Base-by-base conservation (phyloP, 2,888 invertebrate species). In the Archips crataeganus region DNA sequence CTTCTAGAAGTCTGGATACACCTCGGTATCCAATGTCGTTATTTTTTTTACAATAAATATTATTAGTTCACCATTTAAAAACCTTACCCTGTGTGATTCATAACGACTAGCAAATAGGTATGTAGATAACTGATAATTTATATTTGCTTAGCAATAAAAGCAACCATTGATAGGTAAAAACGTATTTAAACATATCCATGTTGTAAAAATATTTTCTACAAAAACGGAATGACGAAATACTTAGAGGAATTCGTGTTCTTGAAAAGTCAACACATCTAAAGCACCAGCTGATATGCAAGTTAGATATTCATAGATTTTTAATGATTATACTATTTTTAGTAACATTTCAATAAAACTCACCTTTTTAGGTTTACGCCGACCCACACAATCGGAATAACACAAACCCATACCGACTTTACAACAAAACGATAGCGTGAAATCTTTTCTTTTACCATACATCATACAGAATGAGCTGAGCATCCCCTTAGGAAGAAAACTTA, bases 381-480 rank as follows among this genome's bases (percentile, higher is more conserved):
- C 85, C 77, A 83, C 82, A 83, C 88, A 89, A 78, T 81, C 81
- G 66, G 91, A 88, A 79, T 87, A 88, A 85, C 91, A 91, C 78
- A 80, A 80, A 73, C 92, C 92, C 92, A 93, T 93, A 68, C 84
- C 81, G 36, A 85, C 76, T 79, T 81, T 81, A 70, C 78, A 82
- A 77, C 79, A 79, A 70, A 81, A 79, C 73, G 74, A 82, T 76
- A 82, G 80, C 69, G 75, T 77, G 69, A 76, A 77, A 63, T 80
- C 69, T 77, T 80, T 84, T 71, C 78, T 78, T 69, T 23, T 77
- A 42, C 70, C 77, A 68, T 79, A 86, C 90, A 90, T 89, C 83
- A 84, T 80, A 78, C 68, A 75, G 79, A 80, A 78, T 77, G 78
- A 65, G 70, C 70, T 54, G 78, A 65, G 69, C 71, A 51, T 61